These are phyloP conservation scores for Dolichallabes microphthalmus DNA, from an alignment of 2,113 vertebrate genomes.

Conservation along the genomic window DNA sequence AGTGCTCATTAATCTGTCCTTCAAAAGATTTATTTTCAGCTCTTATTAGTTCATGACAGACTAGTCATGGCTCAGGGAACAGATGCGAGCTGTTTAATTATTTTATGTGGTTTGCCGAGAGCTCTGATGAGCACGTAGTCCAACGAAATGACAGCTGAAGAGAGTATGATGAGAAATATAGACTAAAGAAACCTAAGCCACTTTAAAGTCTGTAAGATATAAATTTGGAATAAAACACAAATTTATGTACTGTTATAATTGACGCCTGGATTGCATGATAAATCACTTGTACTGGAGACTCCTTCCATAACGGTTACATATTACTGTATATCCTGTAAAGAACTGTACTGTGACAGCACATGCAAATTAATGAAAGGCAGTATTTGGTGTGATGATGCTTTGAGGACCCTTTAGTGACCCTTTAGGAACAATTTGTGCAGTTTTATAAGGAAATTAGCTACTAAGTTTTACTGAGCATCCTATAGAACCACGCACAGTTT, in stretches of 20 bases:
- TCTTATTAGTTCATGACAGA: conserved; percentile 43
- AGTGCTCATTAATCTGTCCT: conserved; percentile 54
- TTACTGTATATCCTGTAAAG: neutral
- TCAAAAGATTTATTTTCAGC: conserved; percentile 52
- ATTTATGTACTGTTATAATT: neutral
- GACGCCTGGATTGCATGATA: neutral
- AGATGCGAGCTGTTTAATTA: conserved; percentile 43
- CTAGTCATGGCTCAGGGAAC: conserved; percentile 43
- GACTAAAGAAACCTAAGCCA: neutral
- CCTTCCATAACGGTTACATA: neutral
- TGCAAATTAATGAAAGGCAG: too few species aligned
- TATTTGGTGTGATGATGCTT: too few species aligned
- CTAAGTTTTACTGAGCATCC: too few species aligned
- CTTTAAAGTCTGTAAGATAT: neutral
- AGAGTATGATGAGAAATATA: neutral
- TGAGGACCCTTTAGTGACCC: too few species aligned
- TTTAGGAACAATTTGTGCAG: too few species aligned
- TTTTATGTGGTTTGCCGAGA: conserved; percentile 34
- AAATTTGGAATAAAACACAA: neutral
- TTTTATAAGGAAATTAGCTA: too few species aligned
- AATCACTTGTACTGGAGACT: neutral
- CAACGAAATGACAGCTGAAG: neutral
- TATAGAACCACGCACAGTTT: too few species aligned
- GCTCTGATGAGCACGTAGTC: neutral
- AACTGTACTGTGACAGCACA: too few species aligned